phyloP scores from a whole-genome alignment of 2,888 invertebrate species.

The Leptinotarsa haldemani region DNA sequence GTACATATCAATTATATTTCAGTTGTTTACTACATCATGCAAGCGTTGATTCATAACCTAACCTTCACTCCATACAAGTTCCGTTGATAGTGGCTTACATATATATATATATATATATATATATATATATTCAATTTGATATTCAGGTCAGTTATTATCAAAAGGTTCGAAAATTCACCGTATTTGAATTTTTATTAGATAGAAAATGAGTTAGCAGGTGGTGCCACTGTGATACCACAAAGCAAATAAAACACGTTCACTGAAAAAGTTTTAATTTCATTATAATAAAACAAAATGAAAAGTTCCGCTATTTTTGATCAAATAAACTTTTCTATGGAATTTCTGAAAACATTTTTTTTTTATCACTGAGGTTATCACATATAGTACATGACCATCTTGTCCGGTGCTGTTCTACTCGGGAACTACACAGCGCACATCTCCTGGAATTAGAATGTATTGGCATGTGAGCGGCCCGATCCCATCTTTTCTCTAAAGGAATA shows the following conservation, averaged over 20 bases:
- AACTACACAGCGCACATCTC: conserved; percentile 33
- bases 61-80: no score
- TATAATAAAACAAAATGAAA: conserved; percentile 10
- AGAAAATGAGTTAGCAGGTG: conserved; percentile 8
- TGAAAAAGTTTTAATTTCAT: not conserved
- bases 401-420: conserved; percentile 31
- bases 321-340: conserved; percentile 16
- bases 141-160: not conserved
- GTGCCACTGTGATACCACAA: conserved; percentile 19
- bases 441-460: conserved; percentile 34
- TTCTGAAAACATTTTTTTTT: conserved; percentile 33
- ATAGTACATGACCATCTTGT: conserved; percentile 32
- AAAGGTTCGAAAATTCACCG: not conserved
- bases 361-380: conserved; percentile 32
- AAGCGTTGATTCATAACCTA: no score
- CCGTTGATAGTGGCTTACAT: no score
- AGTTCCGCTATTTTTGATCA: not conserved
- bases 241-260: not conserved
- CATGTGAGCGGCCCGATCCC: conserved; percentile 42
- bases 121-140: not conserved
- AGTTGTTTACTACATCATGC: no score
- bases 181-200: not conserved
- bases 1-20: no score
- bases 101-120: no score
- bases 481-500: conserved; percentile 39